These are phyloP conservation scores for Chiroxiphia lanceolata DNA, from an alignment of 2,797 vertebrate species.

Conservation along the genomic window DNA sequence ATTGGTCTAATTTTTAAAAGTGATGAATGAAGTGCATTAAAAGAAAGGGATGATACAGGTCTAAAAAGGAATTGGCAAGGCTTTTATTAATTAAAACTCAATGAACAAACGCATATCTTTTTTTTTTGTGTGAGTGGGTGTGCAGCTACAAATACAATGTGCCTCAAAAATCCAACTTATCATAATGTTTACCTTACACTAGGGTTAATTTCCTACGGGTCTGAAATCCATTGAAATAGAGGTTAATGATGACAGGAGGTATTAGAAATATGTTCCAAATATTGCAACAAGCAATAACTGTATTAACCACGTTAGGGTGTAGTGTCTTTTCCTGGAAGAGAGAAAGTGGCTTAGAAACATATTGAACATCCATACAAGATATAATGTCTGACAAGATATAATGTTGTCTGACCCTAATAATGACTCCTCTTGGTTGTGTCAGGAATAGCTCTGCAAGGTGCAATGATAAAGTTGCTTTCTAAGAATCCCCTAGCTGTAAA, in stretches of 20 bases:
- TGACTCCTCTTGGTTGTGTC: neutral
- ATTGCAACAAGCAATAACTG: neutral
- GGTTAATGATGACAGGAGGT: neutral
- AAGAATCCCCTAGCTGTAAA: neutral
- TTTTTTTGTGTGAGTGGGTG: neutral
- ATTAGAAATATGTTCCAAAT: neutral
- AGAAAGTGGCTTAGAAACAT: neutral
- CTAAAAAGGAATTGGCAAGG: slow-evolving; percentile 55
- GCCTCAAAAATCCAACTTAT: neutral
- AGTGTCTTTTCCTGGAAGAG: neutral
- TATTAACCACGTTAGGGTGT: neutral
- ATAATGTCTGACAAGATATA: neutral
- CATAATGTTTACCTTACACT: neutral
- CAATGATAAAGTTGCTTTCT: neutral
- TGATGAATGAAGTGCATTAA: slow-evolving; percentile 73
- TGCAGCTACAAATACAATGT: neutral
- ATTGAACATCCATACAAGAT: neutral
- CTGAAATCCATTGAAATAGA: neutral
- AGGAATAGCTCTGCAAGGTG: neutral
- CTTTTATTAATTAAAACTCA: slow-evolving; percentile 45
- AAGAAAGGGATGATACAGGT: slow-evolving; percentile 67
- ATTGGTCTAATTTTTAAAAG: slow-evolving; percentile 77
- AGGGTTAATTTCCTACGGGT: neutral
- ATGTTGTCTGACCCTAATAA: neutral
- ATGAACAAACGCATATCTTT: neutral